Base-by-base conservation (phyloP, 2,113 vertebrate species). In the Oxyruncus cristatus region DNA sequence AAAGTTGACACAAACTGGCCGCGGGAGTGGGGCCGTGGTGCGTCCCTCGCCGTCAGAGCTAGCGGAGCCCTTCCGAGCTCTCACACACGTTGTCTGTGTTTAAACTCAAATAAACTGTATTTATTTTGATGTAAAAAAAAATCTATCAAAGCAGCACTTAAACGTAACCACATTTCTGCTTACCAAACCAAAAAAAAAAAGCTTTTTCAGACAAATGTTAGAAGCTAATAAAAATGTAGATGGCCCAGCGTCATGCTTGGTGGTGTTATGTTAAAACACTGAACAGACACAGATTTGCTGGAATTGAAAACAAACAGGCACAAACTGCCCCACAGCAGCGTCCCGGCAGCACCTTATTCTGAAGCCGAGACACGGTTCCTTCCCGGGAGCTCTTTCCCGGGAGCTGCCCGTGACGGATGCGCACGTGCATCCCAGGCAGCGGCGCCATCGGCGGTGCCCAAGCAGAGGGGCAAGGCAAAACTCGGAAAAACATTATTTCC, bases 21-120 rank as follows among this genome's bases (percentile, higher is more conserved):
- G 0, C 0, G 0, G 24, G 20, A 41, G 71, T 3, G 2, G 33
- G 74, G 87, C 44, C 42, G 44, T 32, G 56, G 82, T 27, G 1
- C 11, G 0, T 26, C 58, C 39, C 66, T 21, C 65, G 41, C 72
- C 24, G 56, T 37, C 72, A 71, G 42, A 56, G 42, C 32, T 33
- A 56, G 72, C 37, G 27, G 56, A 90, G 42, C 63, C 63, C 56
- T 77, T 42, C 2, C 1, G 5, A 77, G 74, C 47, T 65, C 65
- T 44, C 50, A 11, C 65, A 42, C 4, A 2, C 39, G 44, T 8
- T 66, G 35, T n/a, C 61, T 33, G 37, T 32, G 41, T 59, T 82
- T 70, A 58, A 87, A 68, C 56, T 61, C 86, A 80, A 81, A 91
- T 35, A 66, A 85, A 85, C 67, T 13, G 8, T 32, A 91, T 73